Base-by-base conservation (phyloP, 2,113 vertebrate genomes). In the Scomber japonicus region DNA sequence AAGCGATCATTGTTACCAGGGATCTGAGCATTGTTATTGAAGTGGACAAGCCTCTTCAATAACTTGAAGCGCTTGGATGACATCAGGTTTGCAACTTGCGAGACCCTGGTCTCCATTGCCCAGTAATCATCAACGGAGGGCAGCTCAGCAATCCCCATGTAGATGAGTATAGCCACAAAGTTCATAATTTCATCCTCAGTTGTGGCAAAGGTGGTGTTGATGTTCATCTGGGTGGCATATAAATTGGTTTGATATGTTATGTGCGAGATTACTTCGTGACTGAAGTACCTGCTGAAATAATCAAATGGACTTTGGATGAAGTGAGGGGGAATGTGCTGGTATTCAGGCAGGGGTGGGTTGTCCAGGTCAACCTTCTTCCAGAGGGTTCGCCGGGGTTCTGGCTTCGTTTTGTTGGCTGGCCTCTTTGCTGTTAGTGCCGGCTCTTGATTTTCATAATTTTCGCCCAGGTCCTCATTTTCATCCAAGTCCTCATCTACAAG, bases 41-140 rank as follows among this genome's bases (percentile, higher is more conserved):
- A 71, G 24, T 55, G 49, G 17, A 78, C 5, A 30, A 78, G 0
- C 55, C 75, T 62, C 15, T 51, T 69, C 57, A 78, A n/a, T 16
- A 79, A 44, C 16, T 44, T 78, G 65, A 71, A 79, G 59, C 76
- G 48, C 51, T 71, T 72, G 1, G 24, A 70, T n/a, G 77, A 71
- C 51, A 57, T 65, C 4, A 80, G 51, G 60, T 71, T 65, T 3
- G 68, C 48, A 11, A 80, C 68, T 50, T 80, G 68, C 31, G 51
- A 27, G 67, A 79, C 27, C 51, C 68, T 65, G 60, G 60, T 80
- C 9, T 72, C 60, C 65, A 61, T 61, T 1, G 56, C 55, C 56
- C 65, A 78, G 48, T 70, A 70, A 9, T 70, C 66, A 3, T 78
- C 55, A 3, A 69, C 15, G 14, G 65, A 49, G 1, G 46, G 65